Evolutionary conservation across 2,888 invertebrate species (phyloP).

Genomic region (Lithodes maja): DNA sequence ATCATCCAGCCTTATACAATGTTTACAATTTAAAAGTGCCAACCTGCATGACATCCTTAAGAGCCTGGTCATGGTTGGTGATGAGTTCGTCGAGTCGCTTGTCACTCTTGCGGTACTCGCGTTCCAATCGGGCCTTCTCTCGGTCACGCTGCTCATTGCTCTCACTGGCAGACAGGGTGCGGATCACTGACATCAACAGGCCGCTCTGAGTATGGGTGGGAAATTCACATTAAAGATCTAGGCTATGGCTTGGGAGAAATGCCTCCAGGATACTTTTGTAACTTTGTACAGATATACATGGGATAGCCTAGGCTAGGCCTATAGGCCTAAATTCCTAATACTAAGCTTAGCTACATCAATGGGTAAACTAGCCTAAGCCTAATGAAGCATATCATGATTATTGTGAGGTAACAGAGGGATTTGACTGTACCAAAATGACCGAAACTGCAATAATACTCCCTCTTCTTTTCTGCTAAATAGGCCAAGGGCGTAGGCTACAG

Average conservation of each 20-base stretch:
- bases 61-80: constrained; percentile 59
- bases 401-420: too few species aligned
- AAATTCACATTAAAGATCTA: background rate
- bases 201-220: constrained; percentile 46
- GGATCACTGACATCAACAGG: constrained; percentile 70
- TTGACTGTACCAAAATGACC: too few species aligned
- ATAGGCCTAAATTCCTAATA: too few species aligned
- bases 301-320: too few species aligned
- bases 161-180: constrained; percentile 69
- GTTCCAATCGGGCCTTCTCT: constrained; percentile 65
- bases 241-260: background rate
- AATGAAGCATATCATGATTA: too few species aligned
- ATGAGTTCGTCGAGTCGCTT: constrained; percentile 62
- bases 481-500: too few species aligned
- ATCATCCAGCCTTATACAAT: too few species aligned
- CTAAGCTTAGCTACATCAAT: too few species aligned
- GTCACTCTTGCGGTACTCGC: constrained; percentile 67
- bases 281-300: too few species aligned
- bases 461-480: too few species aligned
- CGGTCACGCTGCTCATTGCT: constrained; percentile 69
- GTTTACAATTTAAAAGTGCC: background rate
- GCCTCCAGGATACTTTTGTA: background rate
- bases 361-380: too few species aligned
- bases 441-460: too few species aligned
- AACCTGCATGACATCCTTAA: constrained; percentile 69